Evolutionary conservation across 1,140 invertebrate genomes (phyloP).

Genomic region (Aphaenogaster ashmeadi): DNA sequence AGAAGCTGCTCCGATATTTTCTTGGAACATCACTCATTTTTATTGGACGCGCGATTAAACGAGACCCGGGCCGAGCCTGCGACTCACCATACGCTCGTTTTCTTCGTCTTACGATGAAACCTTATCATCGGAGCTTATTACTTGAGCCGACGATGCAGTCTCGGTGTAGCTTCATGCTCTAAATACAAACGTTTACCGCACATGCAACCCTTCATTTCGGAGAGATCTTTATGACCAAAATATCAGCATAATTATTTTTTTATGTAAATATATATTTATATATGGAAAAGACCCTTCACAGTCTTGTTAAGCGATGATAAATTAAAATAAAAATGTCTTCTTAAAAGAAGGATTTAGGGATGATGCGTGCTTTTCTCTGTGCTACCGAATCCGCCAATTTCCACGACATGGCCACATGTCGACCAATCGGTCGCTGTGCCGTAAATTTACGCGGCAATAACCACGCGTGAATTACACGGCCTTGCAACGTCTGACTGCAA

Average conservation of each 20-base stretch:
- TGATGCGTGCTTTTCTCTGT: neutral
- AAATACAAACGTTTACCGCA: constrained; percentile 23
- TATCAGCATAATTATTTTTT: neutral
- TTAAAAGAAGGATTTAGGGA: neutral
- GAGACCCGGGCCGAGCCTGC: constrained; percentile 14
- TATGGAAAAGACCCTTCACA: neutral
- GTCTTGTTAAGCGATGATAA: neutral
- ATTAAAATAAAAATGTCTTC: neutral
- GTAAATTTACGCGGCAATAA: constrained; percentile 40
- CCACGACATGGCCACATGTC: neutral
- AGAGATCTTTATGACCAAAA: neutral
- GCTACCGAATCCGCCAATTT: neutral
- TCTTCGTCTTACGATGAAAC: constrained; percentile 32
- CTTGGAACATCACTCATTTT: constrained; percentile 53
- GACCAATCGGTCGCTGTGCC: constrained; percentile 27
- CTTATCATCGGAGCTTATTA: constrained; percentile 56
- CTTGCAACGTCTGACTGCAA: constrained; percentile 34
- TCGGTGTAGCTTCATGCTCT: constrained; percentile 30
- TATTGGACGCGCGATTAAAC: constrained; percentile 60
- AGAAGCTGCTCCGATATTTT: constrained; percentile 38
- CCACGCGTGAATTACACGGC: constrained; percentile 19
- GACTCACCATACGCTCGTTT: constrained; percentile 1
- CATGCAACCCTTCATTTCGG: neutral
- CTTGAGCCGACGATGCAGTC: constrained; percentile 36
- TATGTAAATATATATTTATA: constrained; percentile 3